A percentile compares a stretch with the other conserved stretches of the same genome.
These are phyloP conservation scores for Macheiramphus alcinus DNA, from an alignment of 2,113 vertebrate genomes.

Conservation along the genomic window DNA sequence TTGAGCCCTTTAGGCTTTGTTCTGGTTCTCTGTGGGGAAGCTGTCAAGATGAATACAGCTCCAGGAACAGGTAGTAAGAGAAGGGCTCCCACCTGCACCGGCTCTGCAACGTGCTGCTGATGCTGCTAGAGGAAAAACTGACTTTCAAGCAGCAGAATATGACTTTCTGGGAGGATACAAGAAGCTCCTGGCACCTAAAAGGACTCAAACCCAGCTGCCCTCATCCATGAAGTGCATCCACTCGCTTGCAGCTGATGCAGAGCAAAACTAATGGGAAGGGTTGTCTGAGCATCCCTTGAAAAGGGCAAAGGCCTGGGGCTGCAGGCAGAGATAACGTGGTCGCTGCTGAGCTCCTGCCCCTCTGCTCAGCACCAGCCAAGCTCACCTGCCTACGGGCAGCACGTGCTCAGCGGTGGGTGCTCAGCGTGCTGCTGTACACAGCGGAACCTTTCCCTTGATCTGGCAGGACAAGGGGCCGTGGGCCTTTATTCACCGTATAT, in stretches of 20 bases:
- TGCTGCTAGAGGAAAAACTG: not conserved
- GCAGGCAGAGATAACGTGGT: not conserved
- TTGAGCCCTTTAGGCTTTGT: conserved; percentile 27
- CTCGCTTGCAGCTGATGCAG: not conserved
- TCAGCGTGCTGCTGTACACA: not conserved
- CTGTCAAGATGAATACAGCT: conserved; percentile 13
- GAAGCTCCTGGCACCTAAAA: not conserved
- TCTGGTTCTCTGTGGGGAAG: conserved; percentile 4
- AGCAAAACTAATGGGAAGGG: not conserved
- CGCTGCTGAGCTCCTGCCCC: not conserved
- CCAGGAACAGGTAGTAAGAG: not conserved
- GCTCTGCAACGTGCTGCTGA: not conserved
- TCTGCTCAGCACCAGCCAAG: not conserved
- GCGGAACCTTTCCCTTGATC: not conserved
- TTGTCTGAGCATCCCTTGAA: not conserved
- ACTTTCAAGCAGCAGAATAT: not conserved
- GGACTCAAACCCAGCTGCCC: not conserved
- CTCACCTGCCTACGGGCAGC: accelerated
- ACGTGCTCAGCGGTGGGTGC: accelerated
- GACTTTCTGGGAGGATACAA: not conserved
- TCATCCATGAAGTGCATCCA: not conserved
- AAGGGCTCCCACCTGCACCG: not conserved
- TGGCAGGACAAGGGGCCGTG: accelerated
- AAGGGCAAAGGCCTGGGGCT: not conserved
- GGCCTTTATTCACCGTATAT: not conserved